These are phyloP conservation scores for Fulica atra DNA, from an alignment of 2,113 vertebrate species.

Conservation along the genomic window DNA sequence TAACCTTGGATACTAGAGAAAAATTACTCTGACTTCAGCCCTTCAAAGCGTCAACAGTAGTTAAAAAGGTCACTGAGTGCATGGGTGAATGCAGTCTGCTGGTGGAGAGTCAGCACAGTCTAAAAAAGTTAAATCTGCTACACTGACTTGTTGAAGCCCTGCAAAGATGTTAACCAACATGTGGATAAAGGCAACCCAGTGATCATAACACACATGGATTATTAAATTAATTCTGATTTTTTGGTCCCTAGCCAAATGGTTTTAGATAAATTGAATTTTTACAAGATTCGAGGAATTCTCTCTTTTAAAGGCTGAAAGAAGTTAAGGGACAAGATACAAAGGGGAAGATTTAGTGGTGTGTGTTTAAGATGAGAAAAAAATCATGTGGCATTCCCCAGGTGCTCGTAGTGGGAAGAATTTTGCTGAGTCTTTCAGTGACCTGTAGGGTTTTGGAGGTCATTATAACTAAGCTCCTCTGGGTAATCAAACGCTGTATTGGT, in stretches of 20 bases:
- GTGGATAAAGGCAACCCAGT: neutral
- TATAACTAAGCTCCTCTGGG: neutral
- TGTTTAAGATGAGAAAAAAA: neutral
- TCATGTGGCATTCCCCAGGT: neutral
- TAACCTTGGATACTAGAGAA: neutral
- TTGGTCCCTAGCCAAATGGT: neutral
- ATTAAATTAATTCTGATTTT: neutral
- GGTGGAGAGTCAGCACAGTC: neutral
- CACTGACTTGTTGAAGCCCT: neutral
- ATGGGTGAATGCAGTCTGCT: neutral
- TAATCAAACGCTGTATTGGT: neutral
- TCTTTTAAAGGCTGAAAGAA: neutral
- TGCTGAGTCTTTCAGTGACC: neutral
- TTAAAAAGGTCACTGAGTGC: neutral
- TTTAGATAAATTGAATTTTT: neutral
- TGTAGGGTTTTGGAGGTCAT: neutral
- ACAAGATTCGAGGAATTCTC: neutral
- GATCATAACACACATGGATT: neutral
- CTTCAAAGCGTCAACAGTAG: neutral
- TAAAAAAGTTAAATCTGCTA: neutral
- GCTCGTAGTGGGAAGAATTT: neutral
- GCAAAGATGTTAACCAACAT: neutral
- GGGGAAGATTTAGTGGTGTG: neutral
- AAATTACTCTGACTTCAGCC: neutral
- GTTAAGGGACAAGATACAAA: neutral